Conservation (phyloP, 1,140 invertebrate species). For the Bemisia tabaci region DNA sequence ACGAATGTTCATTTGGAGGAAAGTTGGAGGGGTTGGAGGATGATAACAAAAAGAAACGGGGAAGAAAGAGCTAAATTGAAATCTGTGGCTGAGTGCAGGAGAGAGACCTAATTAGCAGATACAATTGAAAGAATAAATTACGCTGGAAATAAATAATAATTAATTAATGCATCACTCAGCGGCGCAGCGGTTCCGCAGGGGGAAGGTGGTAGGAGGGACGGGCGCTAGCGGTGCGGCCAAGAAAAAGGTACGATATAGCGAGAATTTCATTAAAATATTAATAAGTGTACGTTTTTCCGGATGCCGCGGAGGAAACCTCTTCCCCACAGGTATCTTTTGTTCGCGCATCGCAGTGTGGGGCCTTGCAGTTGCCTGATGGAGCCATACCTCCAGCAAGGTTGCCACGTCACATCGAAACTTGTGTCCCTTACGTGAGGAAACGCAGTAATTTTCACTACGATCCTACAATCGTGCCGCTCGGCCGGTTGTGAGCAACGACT, state of each 20-base stretch:
- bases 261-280: conserved; percentile 1
- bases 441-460: too few species aligned
- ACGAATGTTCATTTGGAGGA: too few species aligned
- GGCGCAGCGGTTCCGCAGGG: too few species aligned
- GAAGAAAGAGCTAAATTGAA: not conserved
- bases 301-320: not conserved
- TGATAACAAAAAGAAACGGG: not conserved
- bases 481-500: too few species aligned
- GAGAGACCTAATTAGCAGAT: not conserved
- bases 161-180: not conserved
- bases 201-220: not conserved
- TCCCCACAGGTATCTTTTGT: not conserved
- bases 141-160: not conserved
- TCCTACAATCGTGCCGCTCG: too few species aligned
- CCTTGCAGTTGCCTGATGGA: too few species aligned
- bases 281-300: not conserved
- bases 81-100: not conserved
- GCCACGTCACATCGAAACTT: too few species aligned
- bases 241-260: not conserved
- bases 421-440: too few species aligned
- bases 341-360: not conserved
- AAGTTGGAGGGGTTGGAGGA: not conserved
- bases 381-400: too few species aligned
- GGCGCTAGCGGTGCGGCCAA: not conserved
- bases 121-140: not conserved